Base-by-base conservation (phyloP, 2,797 vertebrate species). In the Anabacerthia variegaticeps region DNA sequence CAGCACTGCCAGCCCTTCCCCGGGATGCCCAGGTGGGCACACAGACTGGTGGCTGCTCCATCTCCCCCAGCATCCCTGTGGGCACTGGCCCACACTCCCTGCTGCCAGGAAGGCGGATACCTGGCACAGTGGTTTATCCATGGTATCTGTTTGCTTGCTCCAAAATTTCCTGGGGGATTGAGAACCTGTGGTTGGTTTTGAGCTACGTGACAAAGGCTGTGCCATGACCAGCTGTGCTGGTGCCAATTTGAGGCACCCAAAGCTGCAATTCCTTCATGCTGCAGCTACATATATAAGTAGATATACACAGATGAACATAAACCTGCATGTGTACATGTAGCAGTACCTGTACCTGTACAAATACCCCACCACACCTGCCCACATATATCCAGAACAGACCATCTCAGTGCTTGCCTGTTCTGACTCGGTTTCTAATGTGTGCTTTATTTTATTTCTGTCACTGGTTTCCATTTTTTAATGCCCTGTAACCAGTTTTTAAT, bases 21-120 rank as follows among this genome's bases (percentile, higher is more conserved):
- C 1, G 2, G 48, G n/a, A 15, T 32, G 26, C 30, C 54, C 2
- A 2, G 37, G 11, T 0, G 1, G 30, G n/a, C 21, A 5, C 37
- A 5, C 4, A 4, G 36, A 5, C 37, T 5, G 0, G 10, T 0
- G 0, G 20, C 77, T 17, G 7, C 34, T 58, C 37, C 34, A 2
- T 11, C 52, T 43, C 62, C 12, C 2, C 26, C 41, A 21, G 37
- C n/a, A 13, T 6, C 0, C 0, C 22, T 24, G 46, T 5, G 8
- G 48, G 41, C 32, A 46, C 23, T 26, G 30, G 41, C 41, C 62
- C 30, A 28, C 20, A 34, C 81, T 34, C 12, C 71, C 55, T 5
- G 14, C 44, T 39, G 89, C 91, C 22, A 16, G 44, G 79, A 76
- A 62, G 84, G 67, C 77, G 92, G 88, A 36, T 43, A 72, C 67